Base-by-base conservation (phyloP, 2,888 invertebrate species). In the Portevinia maculata region DNA sequence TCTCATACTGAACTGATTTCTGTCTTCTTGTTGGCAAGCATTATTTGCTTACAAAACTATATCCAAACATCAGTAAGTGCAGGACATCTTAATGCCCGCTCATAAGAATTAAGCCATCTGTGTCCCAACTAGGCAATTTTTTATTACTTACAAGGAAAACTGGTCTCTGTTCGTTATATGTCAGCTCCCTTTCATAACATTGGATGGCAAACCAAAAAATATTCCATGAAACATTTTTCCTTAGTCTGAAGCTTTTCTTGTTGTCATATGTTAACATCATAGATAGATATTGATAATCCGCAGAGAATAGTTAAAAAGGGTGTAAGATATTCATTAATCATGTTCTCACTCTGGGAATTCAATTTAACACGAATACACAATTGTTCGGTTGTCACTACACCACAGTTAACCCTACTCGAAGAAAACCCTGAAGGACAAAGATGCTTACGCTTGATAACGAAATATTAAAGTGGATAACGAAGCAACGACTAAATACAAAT, bases 281-380 rank as follows among this genome's bases (percentile, higher is more conserved):
- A 50, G 15, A 5, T 34, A 64, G 39, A 17, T 28, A 24, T 15
- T 50, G 7, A 37, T 64, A 64, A 37, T 50, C 57, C 28, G 48
- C 37, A 69, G 48, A 15, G 59, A 70, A 70, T 70, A 59, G 39
- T 48, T 74, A 79, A 73, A 79, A 60, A 60, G 59, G 53, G 15
- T 79, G 74, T 69, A 21, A 62, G 62, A 60, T 74, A 79, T 74
- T 69, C 67, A 79, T 74, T 74, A 69, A 74, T 79, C 79, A 79
- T 74, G 69, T 74, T 69, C 62, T 34, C 67, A 57, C 34, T 67
- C 24, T 57, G 4, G 34, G 30, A 32, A 69, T 59, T 59, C 39
- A 52, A 59, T 65, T 57, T 30, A 53, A 62, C 52, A 69, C 13
- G 39, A 69, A 70, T 76, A 69, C 74, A 69, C 67, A 74, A 64